Percentiles rank a stretch among this genome's conserved stretches.
phyloP scores from a whole-genome alignment of 2,797 vertebrate species.

The Syngnathus acus region DNA sequence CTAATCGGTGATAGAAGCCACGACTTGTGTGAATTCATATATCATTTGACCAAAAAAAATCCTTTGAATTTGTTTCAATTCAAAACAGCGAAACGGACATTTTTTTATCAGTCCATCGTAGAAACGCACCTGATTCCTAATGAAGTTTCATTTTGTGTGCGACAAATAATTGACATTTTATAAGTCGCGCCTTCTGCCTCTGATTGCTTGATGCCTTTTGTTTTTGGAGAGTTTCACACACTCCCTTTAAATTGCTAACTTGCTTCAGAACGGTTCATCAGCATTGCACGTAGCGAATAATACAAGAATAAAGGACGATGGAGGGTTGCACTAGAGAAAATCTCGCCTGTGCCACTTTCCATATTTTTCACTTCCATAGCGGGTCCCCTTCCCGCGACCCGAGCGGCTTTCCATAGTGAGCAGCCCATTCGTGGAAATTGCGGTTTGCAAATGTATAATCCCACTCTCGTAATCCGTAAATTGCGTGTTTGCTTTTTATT shows the following conservation, averaged over 20 bases:
- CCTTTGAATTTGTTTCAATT: too few relatives aligned
- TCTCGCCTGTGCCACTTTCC: neutral
- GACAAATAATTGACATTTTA: neutral
- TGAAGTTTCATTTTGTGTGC: neutral
- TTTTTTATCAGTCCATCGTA: too few relatives aligned
- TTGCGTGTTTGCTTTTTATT: neutral
- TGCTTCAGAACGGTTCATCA: neutral
- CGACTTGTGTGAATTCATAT: too few relatives aligned
- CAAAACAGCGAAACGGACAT: too few relatives aligned
- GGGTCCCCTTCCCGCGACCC: neutral
- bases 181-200: neutral
- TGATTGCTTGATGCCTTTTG: neutral
- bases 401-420: neutral
- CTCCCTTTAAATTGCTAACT: neutral
- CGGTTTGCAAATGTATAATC: slow-evolving; percentile 1
- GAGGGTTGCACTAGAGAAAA: neutral
- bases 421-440: slow-evolving; percentile 1
- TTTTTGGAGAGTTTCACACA: neutral
- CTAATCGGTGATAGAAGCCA: neutral
- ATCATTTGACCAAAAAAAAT: too few relatives aligned
- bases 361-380: neutral
- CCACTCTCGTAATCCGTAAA: neutral
- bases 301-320: neutral
- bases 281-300: neutral
- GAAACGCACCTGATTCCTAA: too few relatives aligned